Evolutionary conservation across 2,888 invertebrate species (phyloP), one percentile per base, ranked within the genome.

Genomic region (Hofmannophila pseudospretella): DNA sequence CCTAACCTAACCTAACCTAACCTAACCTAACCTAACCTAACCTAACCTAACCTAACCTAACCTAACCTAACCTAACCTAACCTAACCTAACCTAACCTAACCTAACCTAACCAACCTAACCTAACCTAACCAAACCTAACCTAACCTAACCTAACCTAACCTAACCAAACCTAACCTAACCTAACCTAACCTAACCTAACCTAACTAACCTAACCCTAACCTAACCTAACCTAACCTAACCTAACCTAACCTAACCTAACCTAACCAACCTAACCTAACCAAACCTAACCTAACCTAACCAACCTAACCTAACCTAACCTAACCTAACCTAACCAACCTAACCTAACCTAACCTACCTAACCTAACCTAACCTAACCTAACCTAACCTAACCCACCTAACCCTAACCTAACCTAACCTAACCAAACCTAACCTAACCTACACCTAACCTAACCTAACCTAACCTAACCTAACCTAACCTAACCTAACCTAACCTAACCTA

Each of bases 151-250:
- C 40, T 40, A 36, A 36, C 40, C 40, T 40, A 40, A 39, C 41
- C 38, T 41, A 41, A 37, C 41, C 41, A 38, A 41, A 41, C 41
- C 41, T 42, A 42, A 42, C 42, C 38, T 42, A 42, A 38, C 38
- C 42, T 42, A 38, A 38, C 38, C 38, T 42, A 41, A 41, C 41
- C 41, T 41, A 41, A 41, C 41, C 41, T 37, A 37, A 41, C 41
- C 37, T 41, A 37, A 37, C 37, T 34, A 37, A 41, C 37, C 41
- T 37, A 37, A 41, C 37, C 41, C 41, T 34, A 41, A 41, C 41
- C 37, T 41, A 41, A 41, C 41, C 41, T 41, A 41, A 41, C 41
- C 40, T 41, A 41, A 41, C 41, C 41, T 41, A 41, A 41, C 41
- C 41, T 41, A 34, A 26, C 34, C 27, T 27, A 14, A 34, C 34